Conservation (phyloP, 1,140 invertebrate species). For the Drosophila ananassae region DNA sequence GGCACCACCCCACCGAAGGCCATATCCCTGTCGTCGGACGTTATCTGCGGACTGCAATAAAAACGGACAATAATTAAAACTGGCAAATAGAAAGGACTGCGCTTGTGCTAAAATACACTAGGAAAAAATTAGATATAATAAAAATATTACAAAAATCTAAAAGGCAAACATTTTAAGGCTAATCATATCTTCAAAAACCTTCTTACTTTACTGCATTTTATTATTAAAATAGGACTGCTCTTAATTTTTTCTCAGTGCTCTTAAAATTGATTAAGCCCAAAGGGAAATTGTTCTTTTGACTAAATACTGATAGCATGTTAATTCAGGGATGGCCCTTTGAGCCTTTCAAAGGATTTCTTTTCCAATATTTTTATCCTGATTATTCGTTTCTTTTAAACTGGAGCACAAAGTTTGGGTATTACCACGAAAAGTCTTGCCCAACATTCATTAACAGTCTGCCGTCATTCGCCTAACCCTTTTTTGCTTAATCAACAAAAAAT, state of each 20-base stretch:
- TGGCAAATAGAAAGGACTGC: constrained; percentile 54
- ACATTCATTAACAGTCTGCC: constrained; percentile 43
- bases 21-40: constrained; percentile 50
- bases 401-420: constrained; percentile 28
- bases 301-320: constrained; percentile 41
- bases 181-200: background rate
- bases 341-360: constrained; percentile 30
- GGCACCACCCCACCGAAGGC: constrained; percentile 29
- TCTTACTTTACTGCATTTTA: background rate
- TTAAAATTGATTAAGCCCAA: constrained; percentile 37
- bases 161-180: background rate
- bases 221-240: too few relatives aligned
- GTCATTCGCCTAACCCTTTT: constrained; percentile 45
- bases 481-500: constrained; percentile 49
- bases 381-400: constrained; percentile 14
- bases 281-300: constrained; percentile 36
- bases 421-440: constrained; percentile 31
- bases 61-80: constrained; percentile 79
- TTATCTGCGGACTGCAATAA: constrained; percentile 77
- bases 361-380: constrained; percentile 31
- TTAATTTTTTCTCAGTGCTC: background rate
- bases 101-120: background rate
- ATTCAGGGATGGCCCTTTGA: constrained; percentile 24
- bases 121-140: background rate
- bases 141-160: background rate